These are phyloP conservation scores for Cephalopachus bancanus DNA, from an alignment of 2,797 vertebrate genomes.

Conservation along the genomic window DNA sequence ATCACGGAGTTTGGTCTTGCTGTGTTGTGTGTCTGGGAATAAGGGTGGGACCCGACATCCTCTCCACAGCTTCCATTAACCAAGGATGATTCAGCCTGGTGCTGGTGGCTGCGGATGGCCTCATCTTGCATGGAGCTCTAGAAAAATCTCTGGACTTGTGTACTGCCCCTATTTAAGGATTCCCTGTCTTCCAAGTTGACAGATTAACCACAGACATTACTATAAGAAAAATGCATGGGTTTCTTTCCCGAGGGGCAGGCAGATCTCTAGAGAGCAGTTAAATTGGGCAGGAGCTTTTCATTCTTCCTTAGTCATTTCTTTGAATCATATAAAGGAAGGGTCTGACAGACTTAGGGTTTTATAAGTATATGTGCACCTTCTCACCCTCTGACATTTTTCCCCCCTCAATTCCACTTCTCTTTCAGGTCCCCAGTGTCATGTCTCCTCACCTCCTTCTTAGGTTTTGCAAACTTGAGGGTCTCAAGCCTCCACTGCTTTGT, in stretches of 20 bases:
- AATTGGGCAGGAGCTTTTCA: background rate
- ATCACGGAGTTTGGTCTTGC: background rate
- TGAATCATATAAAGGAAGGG: background rate
- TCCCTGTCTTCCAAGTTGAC: background rate
- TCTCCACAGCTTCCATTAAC: background rate
- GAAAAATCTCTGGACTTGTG: background rate
- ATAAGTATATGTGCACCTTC: background rate
- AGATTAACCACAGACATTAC: background rate
- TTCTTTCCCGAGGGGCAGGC: background rate
- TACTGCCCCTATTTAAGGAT: background rate
- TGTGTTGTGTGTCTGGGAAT: background rate
- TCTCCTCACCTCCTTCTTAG: background rate
- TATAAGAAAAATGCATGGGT: background rate
- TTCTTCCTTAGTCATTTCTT: background rate
- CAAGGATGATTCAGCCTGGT: background rate
- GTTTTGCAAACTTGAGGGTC: background rate
- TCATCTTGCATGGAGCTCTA: background rate
- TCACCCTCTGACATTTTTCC: background rate
- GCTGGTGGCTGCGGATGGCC: background rate
- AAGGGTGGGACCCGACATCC: background rate
- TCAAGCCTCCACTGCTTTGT: background rate
- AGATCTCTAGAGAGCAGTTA: background rate
- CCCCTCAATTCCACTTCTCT: background rate
- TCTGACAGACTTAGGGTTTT: background rate
- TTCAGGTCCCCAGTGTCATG: background rate